Base-by-base conservation (phyloP, 2,113 vertebrate genomes). In the Nematolebias whitei region DNA sequence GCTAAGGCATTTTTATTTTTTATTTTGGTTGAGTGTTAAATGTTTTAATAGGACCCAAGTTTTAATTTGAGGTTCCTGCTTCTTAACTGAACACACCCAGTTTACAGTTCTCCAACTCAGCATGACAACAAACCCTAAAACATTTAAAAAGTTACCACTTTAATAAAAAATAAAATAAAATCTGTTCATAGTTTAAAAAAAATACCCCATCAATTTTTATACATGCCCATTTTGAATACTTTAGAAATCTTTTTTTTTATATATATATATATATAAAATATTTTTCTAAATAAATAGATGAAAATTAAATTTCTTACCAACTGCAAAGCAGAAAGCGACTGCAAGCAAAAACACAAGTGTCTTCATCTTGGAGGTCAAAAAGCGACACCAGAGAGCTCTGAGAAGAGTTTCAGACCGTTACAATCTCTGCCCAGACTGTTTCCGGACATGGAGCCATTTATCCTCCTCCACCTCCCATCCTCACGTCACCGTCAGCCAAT, bases 281-380 rank as follows among this genome's bases (percentile, higher is more conserved):
- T 35, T 53, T 23, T 6, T 29, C 1, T 10, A 0, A 23, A 45
- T 24, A 0, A 60, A 68, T 15, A 29, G 38, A 12, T 38, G 0
- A 45, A 2, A 19, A 19, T 11, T 22, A 29, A 9, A 2, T 57
- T n/a, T 39, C 87, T 84, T 71, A 91, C 90, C 90, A 41, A 84
- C 0, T 63, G 88, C 78, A 53, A 88, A 75, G 71, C 76, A 76
- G 58, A 89, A 10, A 62, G 79, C 89, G 43, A 78, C 67, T 12
- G 85, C 86, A 9, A 89, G 29, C 2, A 91, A 15, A 18, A 87
- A 60, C 10, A 87, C 18, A 12, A 88, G 8, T 85, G 74, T 68
- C 79, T 87, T 89, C 90, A 91, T 91, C n/a, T 79, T 39, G 87
- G 68, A 3, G 2, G n/a, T n/a, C n/a, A n/a, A n/a, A n/a, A 10